phyloP scores from a whole-genome alignment of 2,113 vertebrate species.

The Nycticorax nycticorax region DNA sequence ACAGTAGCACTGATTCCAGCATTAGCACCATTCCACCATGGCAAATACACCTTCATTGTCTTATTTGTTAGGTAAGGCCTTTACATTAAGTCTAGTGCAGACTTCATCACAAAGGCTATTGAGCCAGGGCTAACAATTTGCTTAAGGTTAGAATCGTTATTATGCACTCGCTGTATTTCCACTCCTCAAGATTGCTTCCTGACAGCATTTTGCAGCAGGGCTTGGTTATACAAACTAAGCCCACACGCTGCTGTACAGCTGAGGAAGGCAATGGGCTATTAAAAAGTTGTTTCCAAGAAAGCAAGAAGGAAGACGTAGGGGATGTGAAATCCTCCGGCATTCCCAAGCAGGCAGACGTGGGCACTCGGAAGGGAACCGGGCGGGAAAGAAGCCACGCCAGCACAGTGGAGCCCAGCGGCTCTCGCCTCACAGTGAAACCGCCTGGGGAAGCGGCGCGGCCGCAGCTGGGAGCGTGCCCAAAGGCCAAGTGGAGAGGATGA shows the following conservation, averaged over 20 bases:
- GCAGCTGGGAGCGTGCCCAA: neutral
- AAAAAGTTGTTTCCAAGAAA: neutral
- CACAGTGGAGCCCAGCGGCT: neutral
- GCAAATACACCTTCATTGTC: neutral
- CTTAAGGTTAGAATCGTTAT: neutral
- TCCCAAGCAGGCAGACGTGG: neutral
- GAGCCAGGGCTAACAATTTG: neutral
- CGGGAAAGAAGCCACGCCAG: neutral
- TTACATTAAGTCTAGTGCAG: neutral
- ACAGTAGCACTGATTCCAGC: neutral
- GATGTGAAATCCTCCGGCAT: neutral
- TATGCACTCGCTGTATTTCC: neutral
- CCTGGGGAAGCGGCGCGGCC: fast-evolving
- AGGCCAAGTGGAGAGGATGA: neutral
- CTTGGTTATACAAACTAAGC: neutral
- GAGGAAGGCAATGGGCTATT: neutral
- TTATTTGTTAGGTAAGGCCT: slow-evolving; percentile 15
- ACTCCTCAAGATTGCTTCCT: neutral
- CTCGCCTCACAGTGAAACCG: neutral
- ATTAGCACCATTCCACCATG: neutral
- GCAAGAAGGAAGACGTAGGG: neutral
- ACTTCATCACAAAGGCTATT: neutral
- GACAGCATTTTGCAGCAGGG: neutral
- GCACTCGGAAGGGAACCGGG: fast-evolving
- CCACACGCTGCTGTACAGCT: neutral